A percentile compares a stretch with the other conserved stretches of the same genome.
phyloP scores from a whole-genome alignment of 2,888 invertebrate genomes.

The Ischnura elegans region DNA sequence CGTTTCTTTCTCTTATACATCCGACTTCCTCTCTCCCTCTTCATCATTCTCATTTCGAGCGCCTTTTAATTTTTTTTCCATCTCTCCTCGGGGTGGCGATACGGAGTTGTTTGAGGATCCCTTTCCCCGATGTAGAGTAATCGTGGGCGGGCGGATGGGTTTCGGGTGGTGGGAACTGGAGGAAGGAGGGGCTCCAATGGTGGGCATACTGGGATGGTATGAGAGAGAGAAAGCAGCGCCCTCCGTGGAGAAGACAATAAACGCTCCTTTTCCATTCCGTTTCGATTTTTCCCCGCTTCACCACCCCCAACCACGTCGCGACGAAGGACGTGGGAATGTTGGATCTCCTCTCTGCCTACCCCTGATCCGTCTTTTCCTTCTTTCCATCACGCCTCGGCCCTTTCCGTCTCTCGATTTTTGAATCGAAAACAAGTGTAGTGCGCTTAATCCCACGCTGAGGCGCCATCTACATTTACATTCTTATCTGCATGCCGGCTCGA shows the following conservation, averaged over 20 bases:
- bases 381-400: neutral
- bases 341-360: neutral
- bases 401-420: neutral
- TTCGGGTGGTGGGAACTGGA: neutral
- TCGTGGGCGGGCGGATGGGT: neutral
- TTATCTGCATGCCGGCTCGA: too few relatives aligned
- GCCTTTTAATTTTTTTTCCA: neutral
- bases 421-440: neutral
- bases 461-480: too few relatives aligned
- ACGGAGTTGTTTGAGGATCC: constrained; percentile 6
- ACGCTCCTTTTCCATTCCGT: constrained; percentile 11
- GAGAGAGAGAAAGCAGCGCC: neutral
- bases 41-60: neutral
- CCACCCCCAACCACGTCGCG: too few relatives aligned
- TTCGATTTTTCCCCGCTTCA: neutral
- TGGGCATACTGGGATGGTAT: neutral
- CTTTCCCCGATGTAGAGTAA: neutral
- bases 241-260: neutral
- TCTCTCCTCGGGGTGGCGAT: neutral
- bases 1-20: neutral
- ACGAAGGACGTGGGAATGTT: neutral
- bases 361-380: neutral
- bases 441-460: too few relatives aligned
- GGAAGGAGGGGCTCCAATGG: neutral
- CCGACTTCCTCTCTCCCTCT: neutral